Conservation (phyloP, 2,113 vertebrate species). For the Climacteris rufus region DNA sequence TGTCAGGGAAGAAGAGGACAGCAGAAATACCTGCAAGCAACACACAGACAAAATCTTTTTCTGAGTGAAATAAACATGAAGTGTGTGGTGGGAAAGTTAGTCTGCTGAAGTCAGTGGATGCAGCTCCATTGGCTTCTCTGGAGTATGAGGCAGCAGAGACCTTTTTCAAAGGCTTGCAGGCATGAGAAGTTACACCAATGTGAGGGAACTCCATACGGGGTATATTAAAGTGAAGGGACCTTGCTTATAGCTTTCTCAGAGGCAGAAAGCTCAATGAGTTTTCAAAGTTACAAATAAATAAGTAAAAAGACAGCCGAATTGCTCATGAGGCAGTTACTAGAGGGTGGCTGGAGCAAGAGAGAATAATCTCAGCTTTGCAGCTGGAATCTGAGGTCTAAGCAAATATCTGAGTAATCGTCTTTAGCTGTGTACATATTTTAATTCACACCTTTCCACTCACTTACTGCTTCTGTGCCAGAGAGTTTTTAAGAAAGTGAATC, state of each 20-base stretch:
- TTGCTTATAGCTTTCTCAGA: not conserved
- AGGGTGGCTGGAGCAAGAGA: not conserved
- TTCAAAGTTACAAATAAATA: conserved; percentile 10
- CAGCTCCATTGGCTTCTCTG: not conserved
- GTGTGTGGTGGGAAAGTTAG: not conserved
- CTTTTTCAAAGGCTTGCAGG: not conserved
- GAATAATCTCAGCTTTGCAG: not conserved
- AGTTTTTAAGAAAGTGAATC: conserved; percentile 23
- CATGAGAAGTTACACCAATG: not conserved
- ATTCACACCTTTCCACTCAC: conserved; percentile 34
- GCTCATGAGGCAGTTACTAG: not conserved
- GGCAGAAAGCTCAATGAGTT: not conserved
- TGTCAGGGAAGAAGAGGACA: not conserved
- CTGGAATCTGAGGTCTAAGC: conserved; percentile 3
- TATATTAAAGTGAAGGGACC: not conserved
- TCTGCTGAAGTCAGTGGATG: not conserved
- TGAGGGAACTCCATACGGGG: not conserved
- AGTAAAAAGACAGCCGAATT: not conserved
- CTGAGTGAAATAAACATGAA: not conserved
- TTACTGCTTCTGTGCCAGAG: not conserved
- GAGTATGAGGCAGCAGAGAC: not conserved
- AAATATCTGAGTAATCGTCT: not conserved
- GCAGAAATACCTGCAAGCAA: not conserved
- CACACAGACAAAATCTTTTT: not conserved
- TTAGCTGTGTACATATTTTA: conserved; percentile 21